phyloP scores from a whole-genome alignment of 2,113 vertebrate genomes.

The Tychaedon coryphoeus region DNA sequence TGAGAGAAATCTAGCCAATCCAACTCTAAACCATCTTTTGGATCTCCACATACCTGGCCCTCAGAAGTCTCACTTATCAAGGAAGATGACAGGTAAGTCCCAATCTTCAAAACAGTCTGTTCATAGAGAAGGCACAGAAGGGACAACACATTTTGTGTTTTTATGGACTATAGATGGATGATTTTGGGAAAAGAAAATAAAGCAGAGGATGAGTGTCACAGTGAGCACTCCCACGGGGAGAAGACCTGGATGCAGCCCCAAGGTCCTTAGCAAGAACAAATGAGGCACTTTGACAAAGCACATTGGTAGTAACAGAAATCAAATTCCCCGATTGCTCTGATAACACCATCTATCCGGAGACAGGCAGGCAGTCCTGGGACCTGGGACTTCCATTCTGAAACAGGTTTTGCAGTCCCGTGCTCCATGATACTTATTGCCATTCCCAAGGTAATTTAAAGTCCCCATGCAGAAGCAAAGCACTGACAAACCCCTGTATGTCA shows the following conservation, averaged over 20 bases:
- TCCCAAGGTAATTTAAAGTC: neutral
- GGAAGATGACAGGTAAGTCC: neutral
- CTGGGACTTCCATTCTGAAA: neutral
- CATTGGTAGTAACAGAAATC: neutral
- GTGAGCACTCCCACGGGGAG: neutral
- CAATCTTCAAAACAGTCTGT: neutral
- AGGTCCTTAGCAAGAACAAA: neutral
- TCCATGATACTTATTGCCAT: neutral
- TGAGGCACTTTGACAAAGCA: neutral
- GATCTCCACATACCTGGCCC: neutral
- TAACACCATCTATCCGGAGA: neutral
- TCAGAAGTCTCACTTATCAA: neutral
- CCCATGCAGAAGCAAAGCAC: neutral
- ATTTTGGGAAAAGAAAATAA: neutral
- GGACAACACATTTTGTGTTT: neutral
- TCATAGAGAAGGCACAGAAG: neutral
- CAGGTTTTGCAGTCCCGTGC: neutral
- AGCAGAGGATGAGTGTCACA: neutral
- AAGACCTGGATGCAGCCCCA: neutral
- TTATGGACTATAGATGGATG: neutral
- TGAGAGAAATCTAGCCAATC: neutral
- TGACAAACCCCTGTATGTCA: neutral
- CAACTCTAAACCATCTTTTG: neutral
- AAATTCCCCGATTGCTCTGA: neutral
- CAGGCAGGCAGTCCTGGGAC: neutral